Base-by-base conservation (phyloP, 2,113 vertebrate genomes). In the Neofelis nebulosa region DNA sequence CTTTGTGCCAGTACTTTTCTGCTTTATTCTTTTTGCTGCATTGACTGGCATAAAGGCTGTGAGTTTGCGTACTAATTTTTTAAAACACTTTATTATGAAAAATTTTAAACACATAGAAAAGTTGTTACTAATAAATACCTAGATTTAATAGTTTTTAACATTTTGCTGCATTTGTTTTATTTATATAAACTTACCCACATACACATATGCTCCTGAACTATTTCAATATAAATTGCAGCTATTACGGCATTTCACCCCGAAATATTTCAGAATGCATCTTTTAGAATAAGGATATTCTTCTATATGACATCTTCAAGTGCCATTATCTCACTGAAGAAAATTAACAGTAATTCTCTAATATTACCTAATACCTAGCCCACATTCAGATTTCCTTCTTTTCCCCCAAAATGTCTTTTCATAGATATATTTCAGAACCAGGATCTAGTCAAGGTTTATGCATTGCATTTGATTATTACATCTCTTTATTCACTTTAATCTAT, bases 271-370 rank as follows among this genome's bases (percentile, higher is more conserved):
- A 74, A 93, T 93, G 41, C 38, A 3, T 96, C 50, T 94, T 27
- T 52, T 81, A 73, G 92, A 96, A 78, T 93, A 85, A 85, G 31
- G 27, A 83, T 90, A 73, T 71, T 94, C 11, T 92, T 15, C 9
- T 94, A 15, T 19, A 63, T 88, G 19, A 71, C 36, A 80, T 95
- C 63, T 69, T n/a, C 31, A 89, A 65, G 68, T 95, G 25, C 73
- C 52, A 83, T 89, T 91, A 74, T 86, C 27, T 90, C 27, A 93
- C n/a, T 57, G 68, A 94, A 93, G 79, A 89, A 95, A 93, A 95
- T 94, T 78, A 94, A 89, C 4, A 85, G 3, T 78, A 68, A 69
- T 94, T 97, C 69, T n/a, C 41, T 91, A 41, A 50, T 95, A 63
- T 87, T 96, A 63, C n/a, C 18, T 83, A 91, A 52, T 25, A 74